Evolutionary conservation across 2,113 vertebrate species (phyloP).

Genomic region (Rhinogobius similis): DNA sequence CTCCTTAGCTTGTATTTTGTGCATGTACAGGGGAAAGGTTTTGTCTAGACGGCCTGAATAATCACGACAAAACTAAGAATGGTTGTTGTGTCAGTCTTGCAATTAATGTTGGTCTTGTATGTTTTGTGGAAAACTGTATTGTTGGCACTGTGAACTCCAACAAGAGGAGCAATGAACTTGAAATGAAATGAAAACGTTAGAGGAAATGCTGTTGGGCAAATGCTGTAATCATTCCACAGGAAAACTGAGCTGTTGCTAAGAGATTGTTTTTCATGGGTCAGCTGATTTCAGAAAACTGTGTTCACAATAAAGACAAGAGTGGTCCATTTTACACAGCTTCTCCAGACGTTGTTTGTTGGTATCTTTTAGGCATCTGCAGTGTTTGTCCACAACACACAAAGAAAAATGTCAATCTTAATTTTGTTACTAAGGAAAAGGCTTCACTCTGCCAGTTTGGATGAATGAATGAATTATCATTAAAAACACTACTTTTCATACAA

Average conservation of each 20-base stretch:
- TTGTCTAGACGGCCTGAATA: neutral
- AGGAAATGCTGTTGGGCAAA: slow-evolving; percentile 3
- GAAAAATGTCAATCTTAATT: no score
- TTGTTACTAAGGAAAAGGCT: no score
- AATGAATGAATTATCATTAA: no score
- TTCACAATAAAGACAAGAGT: neutral
- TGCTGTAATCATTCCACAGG: slow-evolving; percentile 16
- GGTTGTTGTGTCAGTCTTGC: neutral
- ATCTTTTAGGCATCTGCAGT: no score
- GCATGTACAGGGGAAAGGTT: neutral
- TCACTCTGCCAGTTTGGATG: no score
- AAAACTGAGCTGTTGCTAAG: neutral
- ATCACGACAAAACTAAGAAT: neutral
- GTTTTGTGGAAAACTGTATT: neutral
- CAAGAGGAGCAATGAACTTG: neutral
- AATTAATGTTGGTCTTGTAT: neutral
- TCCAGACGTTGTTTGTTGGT: neutral
- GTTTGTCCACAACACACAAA: no score
- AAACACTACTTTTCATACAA: no score
- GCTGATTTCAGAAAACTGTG: neutral
- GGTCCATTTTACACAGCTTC: neutral
- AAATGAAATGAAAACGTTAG: neutral
- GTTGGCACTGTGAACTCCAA: neutral
- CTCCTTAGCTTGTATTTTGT: neutral
- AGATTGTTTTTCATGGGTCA: neutral